Conservation (phyloP, 2,888 invertebrate genomes). For the Cybosia mesomella region DNA sequence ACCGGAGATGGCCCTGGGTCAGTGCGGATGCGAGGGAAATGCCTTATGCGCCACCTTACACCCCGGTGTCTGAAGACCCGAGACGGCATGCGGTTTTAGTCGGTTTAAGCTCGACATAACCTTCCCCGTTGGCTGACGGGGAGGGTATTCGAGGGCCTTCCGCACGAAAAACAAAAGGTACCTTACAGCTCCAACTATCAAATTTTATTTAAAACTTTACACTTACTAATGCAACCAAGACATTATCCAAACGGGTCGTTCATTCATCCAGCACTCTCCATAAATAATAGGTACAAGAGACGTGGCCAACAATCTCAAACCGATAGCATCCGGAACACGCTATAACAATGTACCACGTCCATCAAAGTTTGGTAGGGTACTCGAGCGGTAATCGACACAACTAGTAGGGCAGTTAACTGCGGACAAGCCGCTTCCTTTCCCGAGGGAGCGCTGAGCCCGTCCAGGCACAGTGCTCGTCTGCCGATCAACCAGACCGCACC, state of each 20-base stretch:
- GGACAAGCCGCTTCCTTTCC: conserved; percentile 83
- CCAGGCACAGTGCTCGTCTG: conserved; percentile 56
- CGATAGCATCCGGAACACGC: conserved; percentile 66
- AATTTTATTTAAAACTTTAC: not conserved
- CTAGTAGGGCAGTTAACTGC: conserved; percentile 83
- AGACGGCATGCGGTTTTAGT: too few relatives aligned
- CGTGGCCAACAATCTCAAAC: conserved; percentile 55
- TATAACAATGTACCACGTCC: conserved; percentile 75
- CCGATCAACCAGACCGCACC: conserved; percentile 51
- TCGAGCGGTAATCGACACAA: conserved; percentile 80
- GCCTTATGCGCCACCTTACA: too few relatives aligned
- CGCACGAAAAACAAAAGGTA: too few relatives aligned
- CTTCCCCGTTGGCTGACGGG: too few relatives aligned
- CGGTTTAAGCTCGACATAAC: too few relatives aligned
- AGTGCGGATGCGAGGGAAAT: too few relatives aligned
- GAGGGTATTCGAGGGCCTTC: too few relatives aligned
- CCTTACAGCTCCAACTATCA: not conserved
- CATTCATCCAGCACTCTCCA: conserved; percentile 15
- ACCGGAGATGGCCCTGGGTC: too few relatives aligned
- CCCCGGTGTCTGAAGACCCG: too few relatives aligned
- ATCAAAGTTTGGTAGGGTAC: conserved; percentile 83
- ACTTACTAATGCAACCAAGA: not conserved
- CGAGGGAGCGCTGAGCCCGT: conserved; percentile 65
- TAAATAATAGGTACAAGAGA: conserved; percentile 29
- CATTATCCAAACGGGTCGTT: conserved; percentile 5